Evolutionary conservation across 2,113 vertebrate genomes (phyloP), one percentile per base, ranked within the genome.

Genomic region (Podarcis raffonei): DNA sequence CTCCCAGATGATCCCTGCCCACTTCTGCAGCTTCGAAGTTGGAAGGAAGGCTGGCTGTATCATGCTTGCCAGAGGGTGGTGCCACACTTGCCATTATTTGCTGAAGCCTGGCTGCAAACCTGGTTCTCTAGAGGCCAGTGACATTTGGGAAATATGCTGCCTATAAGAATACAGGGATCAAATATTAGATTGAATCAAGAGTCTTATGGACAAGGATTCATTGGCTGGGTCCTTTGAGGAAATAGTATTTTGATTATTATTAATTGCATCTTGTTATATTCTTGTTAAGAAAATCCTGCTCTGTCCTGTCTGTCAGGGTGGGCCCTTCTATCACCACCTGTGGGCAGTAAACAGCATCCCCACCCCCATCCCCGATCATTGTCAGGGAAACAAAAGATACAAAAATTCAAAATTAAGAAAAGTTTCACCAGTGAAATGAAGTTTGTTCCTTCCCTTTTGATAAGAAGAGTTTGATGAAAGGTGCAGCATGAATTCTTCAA

Each of bases 401-500:
- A 30, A 23, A 77, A 83, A 42, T 20, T 57, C 66, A 5, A 74
- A 0, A 79, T 16, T 85, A 76, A 88, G 77, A 12, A 86, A 83
- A 85, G 39, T 84, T 92, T 75, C 2, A 1, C 62, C 92, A 81
- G 85, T 92, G 93, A 84, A 93, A 53, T 88, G n/a, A 71, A 86
- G 81, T 91, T 15, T 62, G 11, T 88, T 89, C 25, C 0, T 90
- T 88, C 80, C n/a, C 78, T 89, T 86, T 84, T 95, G 93, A 95
- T 96, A 93, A 93, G 89, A 22, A 86, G 48, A 88, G n/a, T 76
- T 90, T 74, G 66, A 69, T 94, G 92, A 94, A 90, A 95, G 93
- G 94, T 94, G 87, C 90, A 90, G 85, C 93, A 79, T 91, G 90
- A 89, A 83, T 94, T 94, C 91, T 96, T 84, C 57, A 95, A 95